A percentile compares a stretch with the other conserved stretches of the same genome.
phyloP scores from a whole-genome alignment of 2,797 vertebrate species.

The Poliocrania exsul region DNA sequence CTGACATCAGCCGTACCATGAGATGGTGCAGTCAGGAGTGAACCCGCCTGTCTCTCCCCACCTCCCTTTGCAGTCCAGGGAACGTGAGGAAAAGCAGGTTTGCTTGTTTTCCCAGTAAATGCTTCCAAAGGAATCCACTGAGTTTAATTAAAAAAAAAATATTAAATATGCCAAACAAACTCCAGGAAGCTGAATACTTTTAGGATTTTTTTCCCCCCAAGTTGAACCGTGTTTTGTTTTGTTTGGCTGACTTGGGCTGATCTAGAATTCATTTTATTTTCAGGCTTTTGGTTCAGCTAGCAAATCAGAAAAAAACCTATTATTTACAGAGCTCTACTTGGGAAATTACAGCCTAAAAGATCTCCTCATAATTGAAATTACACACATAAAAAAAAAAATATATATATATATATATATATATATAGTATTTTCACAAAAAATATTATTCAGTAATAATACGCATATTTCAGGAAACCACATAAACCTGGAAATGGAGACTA shows the following conservation, averaged over 20 bases:
- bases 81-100: neutral
- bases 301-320: neutral
- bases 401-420: neutral
- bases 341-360: neutral
- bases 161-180: neutral
- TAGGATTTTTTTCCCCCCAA: neutral
- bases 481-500: neutral
- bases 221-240: neutral
- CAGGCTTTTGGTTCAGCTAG: neutral
- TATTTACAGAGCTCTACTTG: neutral
- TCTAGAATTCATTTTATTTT: neutral
- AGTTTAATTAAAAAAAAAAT: neutral
- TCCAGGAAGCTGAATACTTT: neutral
- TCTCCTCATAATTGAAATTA: neutral
- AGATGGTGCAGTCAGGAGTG: neutral
- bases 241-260: neutral
- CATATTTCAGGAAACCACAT: neutral
- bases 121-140: neutral
- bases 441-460: neutral
- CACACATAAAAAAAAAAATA: neutral
- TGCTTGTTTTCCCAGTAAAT: neutral
- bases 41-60: neutral
- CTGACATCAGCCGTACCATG: rapidly evolving
- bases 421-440: neutral
- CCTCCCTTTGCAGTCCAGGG: neutral